Base-by-base conservation (phyloP, 2,888 invertebrate genomes). In the Cyclophora punctaria region DNA sequence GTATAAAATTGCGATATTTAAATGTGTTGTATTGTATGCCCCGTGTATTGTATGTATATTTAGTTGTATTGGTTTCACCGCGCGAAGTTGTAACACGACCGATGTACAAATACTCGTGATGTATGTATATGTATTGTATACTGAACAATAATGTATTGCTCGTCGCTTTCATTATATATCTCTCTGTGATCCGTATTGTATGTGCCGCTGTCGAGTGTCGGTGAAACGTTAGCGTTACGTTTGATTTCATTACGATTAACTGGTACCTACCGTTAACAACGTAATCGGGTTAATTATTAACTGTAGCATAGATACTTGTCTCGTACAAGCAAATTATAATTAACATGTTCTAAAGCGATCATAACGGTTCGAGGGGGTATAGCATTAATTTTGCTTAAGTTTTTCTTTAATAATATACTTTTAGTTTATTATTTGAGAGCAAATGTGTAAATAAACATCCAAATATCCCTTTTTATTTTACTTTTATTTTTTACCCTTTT, bases 391-490 rank as follows among this genome's bases (percentile, higher is more conserved):
- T 82, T 77, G 82, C 80, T 77, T 78, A 71, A 77, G 74, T 75
- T 81, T 83, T 78, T 78, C 79, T 83, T 80, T 73, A 71, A 79
- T 83, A 79, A 83, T 87, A 84, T 83, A 84, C 81, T 66, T 67
- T 74, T 82, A 78, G 78, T 83, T 73, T 84, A 83, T 84, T 84
- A 84, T 84, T 85, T 80, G 75, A 79, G 76, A 80, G 76, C 77
- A 71, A 82, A 80, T 76, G 20, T 88, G 88, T 88, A 88, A 88
- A 88, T 88, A 88, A 88, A 88, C 85, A 86, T 85, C 84, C 83
- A 78, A 78, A 78, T 83, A 82, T 82, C 85, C 87, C 84, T 83
- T 84, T 74, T 87, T 80, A 80, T 84, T 86, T 86, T 80, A 75
- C 68, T 86, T 88, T 88, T 79, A 79, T 85, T 86, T 20, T 82